Evolutionary conservation across 2,797 vertebrate species (phyloP).

Genomic region (Acridotheres tristis): DNA sequence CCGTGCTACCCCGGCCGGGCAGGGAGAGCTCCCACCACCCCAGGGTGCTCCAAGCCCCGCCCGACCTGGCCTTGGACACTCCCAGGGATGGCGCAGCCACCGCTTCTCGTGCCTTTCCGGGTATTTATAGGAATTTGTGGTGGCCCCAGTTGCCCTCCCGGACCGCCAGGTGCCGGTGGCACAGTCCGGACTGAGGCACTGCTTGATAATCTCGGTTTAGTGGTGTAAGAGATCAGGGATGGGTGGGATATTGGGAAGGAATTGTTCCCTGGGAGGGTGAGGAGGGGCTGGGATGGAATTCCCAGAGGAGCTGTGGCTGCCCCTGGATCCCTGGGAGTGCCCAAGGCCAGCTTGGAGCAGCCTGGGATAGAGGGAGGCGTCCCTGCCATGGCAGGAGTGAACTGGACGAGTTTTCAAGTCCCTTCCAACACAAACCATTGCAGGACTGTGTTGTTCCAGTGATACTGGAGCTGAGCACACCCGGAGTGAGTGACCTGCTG

Average conservation of each 20-base stretch:
- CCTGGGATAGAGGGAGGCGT: not conserved
- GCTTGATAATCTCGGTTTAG: not conserved
- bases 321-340: not conserved
- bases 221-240: not conserved
- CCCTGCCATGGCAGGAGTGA: not conserved
- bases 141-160: not conserved
- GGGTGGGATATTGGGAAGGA: fast-evolving
- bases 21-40: not conserved
- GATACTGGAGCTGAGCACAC: not conserved
- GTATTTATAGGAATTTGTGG: fast-evolving
- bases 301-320: not conserved
- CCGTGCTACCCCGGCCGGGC: not conserved
- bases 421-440: not conserved
- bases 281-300: not conserved
- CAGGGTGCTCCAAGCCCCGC: too few relatives aligned
- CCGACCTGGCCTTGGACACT: fast-evolving
- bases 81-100: not conserved
- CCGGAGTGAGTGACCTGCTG: not conserved
- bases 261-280: fast-evolving
- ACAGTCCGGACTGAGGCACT: fast-evolving
- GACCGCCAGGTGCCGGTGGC: not conserved
- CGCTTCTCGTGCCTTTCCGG: fast-evolving
- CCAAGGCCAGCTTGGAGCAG: fast-evolving
- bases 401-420: not conserved
- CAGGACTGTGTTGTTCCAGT: not conserved